A percentile compares a stretch with the other conserved stretches of the same genome.
Conservation (phyloP, 2,797 vertebrate species). For the Siniperca undulata region DNA sequence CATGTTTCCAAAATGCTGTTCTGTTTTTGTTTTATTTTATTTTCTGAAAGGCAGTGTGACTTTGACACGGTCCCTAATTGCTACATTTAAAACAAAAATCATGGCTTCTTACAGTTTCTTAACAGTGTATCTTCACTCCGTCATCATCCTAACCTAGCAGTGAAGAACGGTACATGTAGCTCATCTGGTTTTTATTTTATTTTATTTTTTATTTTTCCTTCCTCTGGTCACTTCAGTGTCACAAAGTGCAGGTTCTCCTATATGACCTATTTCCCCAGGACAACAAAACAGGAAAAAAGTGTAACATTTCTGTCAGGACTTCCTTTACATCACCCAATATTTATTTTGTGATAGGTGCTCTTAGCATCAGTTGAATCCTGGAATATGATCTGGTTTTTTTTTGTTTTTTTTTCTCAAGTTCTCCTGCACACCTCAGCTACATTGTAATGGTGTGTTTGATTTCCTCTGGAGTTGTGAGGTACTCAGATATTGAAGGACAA, state of each 20-base stretch:
- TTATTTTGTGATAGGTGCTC: slow-evolving; percentile 62
- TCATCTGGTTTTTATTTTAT: slow-evolving; percentile 29
- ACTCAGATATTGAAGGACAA: slow-evolving; percentile 79
- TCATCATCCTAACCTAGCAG: slow-evolving; percentile 73
- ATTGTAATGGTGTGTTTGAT: slow-evolving; percentile 37
- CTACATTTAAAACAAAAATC: slow-evolving; percentile 69
- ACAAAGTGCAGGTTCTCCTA: slow-evolving; percentile 52
- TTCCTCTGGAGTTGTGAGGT: slow-evolving; percentile 71
- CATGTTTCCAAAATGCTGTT: slow-evolving; percentile 86
- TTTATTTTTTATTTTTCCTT: not conserved
- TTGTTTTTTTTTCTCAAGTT: slow-evolving; percentile 1
- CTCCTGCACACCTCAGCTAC: slow-evolving; percentile 53
- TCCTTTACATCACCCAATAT: slow-evolving; percentile 41
- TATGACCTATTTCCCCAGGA: slow-evolving; percentile 40
- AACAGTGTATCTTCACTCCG: slow-evolving; percentile 71
- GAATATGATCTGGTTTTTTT: slow-evolving; percentile 40
- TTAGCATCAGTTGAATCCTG: slow-evolving; percentile 58
- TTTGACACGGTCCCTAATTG: slow-evolving; percentile 63
- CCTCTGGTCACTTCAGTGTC: slow-evolving; percentile 52
- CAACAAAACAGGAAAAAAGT: slow-evolving; percentile 30
- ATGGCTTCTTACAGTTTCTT: slow-evolving; percentile 70
- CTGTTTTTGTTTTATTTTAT: slow-evolving; percentile 34
- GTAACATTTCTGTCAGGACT: slow-evolving; percentile 21
- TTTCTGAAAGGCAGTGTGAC: slow-evolving; percentile 67
- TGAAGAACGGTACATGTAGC: slow-evolving; percentile 84